Evolutionary conservation across 2,888 invertebrate genomes (phyloP), one percentile per base, ranked within the genome.

Genomic region (Drosophila borborema): DNA sequence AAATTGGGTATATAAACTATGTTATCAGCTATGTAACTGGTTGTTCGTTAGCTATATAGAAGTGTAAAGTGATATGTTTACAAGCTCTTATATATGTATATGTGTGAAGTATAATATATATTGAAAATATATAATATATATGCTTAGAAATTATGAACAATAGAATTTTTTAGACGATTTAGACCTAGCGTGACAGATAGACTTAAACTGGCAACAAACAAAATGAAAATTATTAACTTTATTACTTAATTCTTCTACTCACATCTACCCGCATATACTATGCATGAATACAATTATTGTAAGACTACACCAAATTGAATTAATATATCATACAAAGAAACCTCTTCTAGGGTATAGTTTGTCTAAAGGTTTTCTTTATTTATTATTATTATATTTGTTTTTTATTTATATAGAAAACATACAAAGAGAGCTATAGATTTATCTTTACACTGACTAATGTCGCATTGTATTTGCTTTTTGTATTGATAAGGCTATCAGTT

Each of bases 401-500:
- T 12, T 23, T 8, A 28, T 23, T 1, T 16, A 1, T n/a, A 28
- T 28, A 28, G 9, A n/a, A 31, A 31, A 34, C 5, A 18, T n/a
- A 34, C 49, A 34, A 51, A 51, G 34, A 6, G 16, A 18, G 3
- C 16, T 38, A 46, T 34, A 31, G 43, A 70, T 75, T 65, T 74
- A 80, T 77, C 80, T 74, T 56, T 74, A 56, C 51, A 56, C 63
- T 56, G 36, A 43, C 18, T 55, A 65, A 63, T 69, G 51, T 8
- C 20, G 16, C 28, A 4, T 1, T 8, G 3, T 4, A 12, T 9
- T 41, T 23, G 31, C 9, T 43, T 40, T 23, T 40, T 8, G 28
- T 23, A 41, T 64, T 70, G 77, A 70, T 80, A 77, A 80, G 62
- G 31, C 49, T 60, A 80, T 70, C 76, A 60, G 59, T 46, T 28